Conservation (phyloP, 2,888 invertebrate genomes). For the Plebejus melissa region DNA sequence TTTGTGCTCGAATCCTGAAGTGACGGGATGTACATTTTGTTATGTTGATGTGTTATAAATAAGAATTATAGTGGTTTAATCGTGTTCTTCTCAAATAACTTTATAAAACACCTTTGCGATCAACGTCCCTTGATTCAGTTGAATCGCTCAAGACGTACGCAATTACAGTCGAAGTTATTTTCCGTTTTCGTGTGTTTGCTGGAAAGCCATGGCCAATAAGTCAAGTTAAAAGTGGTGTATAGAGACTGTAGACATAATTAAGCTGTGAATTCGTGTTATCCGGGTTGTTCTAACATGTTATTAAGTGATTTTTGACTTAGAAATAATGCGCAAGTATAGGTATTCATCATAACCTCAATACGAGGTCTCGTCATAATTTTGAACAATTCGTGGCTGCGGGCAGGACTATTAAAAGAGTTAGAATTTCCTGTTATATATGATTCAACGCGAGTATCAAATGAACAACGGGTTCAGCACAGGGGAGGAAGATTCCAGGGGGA, state of each 20-base stretch:
- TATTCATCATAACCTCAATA: constrained; percentile 68
- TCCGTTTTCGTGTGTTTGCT: constrained; percentile 40
- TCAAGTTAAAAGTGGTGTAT: constrained; percentile 53
- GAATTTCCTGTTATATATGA: constrained; percentile 72
- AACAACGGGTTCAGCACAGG: constrained; percentile 96
- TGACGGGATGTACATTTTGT: constrained; percentile 35
- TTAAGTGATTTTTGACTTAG: constrained; percentile 46
- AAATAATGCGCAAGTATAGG: constrained; percentile 56
- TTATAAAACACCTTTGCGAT: neutral
- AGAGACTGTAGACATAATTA: constrained; percentile 36
- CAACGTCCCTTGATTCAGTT: neutral
- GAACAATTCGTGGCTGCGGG: constrained; percentile 56
- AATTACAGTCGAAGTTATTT: constrained; percentile 1
- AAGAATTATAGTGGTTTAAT: neutral
- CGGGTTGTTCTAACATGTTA: constrained; percentile 47
- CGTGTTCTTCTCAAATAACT: neutral
- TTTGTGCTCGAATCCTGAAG: constrained; percentile 39
- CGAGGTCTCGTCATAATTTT: constrained; percentile 68
- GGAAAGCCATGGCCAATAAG: constrained; percentile 51
- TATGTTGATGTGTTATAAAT: constrained; percentile 6
- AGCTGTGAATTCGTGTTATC: constrained; percentile 42
- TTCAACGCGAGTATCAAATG: constrained; percentile 79
- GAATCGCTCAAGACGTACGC: neutral
- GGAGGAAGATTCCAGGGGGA: constrained; percentile 93
- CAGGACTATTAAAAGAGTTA: constrained; percentile 55